These are phyloP conservation scores for Acrocephalus arundinaceus DNA, from an alignment of 2,113 vertebrate species.

Conservation along the genomic window DNA sequence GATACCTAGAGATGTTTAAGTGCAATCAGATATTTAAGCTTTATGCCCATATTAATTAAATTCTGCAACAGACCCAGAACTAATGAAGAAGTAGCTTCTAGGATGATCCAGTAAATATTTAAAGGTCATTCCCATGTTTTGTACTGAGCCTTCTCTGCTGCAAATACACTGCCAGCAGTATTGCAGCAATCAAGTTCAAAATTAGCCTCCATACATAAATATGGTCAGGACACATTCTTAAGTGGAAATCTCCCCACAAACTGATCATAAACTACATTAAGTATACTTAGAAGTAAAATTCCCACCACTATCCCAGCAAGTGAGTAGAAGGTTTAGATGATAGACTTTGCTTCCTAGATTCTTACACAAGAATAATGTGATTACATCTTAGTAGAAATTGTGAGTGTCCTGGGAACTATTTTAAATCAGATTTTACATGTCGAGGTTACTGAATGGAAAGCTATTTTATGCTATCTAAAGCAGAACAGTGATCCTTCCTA, in stretches of 20 bases:
- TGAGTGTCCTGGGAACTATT: background rate
- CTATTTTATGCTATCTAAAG: background rate
- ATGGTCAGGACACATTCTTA: background rate
- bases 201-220: background rate
- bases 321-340: background rate
- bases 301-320: background rate
- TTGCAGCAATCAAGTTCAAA: background rate
- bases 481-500: background rate
- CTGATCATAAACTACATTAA: background rate
- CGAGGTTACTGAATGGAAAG: background rate
- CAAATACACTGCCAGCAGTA: background rate
- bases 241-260: background rate
- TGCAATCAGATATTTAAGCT: background rate
- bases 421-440: background rate
- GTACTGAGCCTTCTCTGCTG: background rate
- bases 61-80: background rate
- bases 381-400: background rate
- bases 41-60: background rate
- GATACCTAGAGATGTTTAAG: background rate
- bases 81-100: background rate
- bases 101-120: background rate
- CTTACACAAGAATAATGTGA: background rate
- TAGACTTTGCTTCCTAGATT: background rate
- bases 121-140: background rate
- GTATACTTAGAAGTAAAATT: background rate